Evolutionary conservation across 2,797 vertebrate species (phyloP).

Genomic region (Centropyge bicolor): DNA sequence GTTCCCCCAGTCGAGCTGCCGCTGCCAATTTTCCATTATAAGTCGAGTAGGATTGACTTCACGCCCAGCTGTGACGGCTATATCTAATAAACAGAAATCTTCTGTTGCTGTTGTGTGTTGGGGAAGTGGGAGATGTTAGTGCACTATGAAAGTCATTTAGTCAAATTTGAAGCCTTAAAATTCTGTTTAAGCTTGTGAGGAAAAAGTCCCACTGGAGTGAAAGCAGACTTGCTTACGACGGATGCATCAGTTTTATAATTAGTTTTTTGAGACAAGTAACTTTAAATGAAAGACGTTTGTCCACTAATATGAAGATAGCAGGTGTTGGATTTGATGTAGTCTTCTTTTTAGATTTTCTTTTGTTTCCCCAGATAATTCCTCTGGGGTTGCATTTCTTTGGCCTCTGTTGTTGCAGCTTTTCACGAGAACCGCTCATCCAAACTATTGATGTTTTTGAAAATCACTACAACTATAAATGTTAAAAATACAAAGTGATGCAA

Average conservation of each 20-base stretch:
- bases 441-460: background rate
- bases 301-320: background rate
- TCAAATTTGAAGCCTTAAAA: conserved; percentile 3
- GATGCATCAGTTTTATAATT: background rate
- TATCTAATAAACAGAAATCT: conserved; percentile 48
- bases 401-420: no score
- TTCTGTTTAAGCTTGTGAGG: conserved; percentile 9
- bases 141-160: conserved; percentile 16
- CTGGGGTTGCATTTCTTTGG: background rate
- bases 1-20: conserved; percentile 16
- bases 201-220: conserved; percentile 20
- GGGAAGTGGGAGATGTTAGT: conserved; percentile 15
- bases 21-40: conserved; percentile 44
- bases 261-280: background rate
- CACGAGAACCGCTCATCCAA: no score
- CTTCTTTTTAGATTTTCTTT: background rate
- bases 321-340: background rate
- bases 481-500: background rate
- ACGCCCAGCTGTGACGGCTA: conserved; percentile 37
- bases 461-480: background rate
- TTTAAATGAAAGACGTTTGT: conserved; percentile 7
- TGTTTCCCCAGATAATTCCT: background rate
- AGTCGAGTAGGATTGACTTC: conserved; percentile 51
- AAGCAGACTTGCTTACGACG: conserved; percentile 10
- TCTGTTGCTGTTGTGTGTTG: conserved; percentile 15